These are phyloP conservation scores for Antechinus stuartii DNA, from an alignment of 2,113 vertebrate species.

Conservation along the genomic window DNA sequence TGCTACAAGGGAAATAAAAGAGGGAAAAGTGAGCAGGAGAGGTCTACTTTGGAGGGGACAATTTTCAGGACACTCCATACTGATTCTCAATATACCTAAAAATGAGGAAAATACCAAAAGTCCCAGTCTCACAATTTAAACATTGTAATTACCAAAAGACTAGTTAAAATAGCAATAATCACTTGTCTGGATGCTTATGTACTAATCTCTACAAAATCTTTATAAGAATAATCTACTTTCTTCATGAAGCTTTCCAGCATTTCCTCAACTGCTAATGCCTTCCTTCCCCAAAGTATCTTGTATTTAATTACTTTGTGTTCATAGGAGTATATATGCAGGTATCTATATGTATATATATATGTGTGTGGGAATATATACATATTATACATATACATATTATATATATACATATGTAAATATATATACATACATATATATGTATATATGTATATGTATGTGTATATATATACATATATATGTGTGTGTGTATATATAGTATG, in stretches of 20 bases:
- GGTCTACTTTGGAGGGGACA: not conserved
- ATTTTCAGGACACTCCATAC: not conserved
- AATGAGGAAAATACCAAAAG: not conserved
- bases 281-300: not conserved
- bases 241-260: not conserved
- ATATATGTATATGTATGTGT: not conserved
- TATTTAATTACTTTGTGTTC: not conserved
- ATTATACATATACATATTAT: too few species aligned
- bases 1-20: not conserved
- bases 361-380: too few species aligned
- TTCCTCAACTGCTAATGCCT: not conserved
- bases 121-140: not conserved
- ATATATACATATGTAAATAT: too few species aligned
- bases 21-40: not conserved
- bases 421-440: not conserved
- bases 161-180: not conserved
- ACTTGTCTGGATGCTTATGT: not conserved
- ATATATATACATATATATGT: too few species aligned
- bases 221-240: not conserved
- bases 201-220: not conserved
- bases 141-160: not conserved
- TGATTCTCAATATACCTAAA: not conserved
- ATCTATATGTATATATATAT: too few species aligned
- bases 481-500: too few species aligned
- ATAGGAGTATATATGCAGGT: not conserved